These are phyloP conservation scores for Rotaria magnacalcarata DNA, from an alignment of 2,888 invertebrate genomes.

Conservation along the genomic window DNA sequence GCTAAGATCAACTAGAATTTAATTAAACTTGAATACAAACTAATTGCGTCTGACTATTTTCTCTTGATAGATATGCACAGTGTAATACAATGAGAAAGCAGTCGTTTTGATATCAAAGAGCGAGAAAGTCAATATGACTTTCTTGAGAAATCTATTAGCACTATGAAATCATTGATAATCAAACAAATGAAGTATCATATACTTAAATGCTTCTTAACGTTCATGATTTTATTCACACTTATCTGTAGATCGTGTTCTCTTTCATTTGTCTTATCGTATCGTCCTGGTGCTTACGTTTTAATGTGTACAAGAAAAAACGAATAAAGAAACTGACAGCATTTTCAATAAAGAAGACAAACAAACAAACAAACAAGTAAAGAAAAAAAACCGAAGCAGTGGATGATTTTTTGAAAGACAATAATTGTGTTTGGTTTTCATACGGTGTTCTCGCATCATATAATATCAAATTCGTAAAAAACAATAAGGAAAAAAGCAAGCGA, in stretches of 20 bases:
- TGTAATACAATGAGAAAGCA: no score
- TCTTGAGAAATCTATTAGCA: neutral
- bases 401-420: constrained; percentile 13
- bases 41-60: no score
- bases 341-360: constrained; percentile 12
- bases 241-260: neutral
- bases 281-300: neutral
- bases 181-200: no score
- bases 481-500: neutral
- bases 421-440: neutral
- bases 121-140: no score
- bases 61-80: no score
- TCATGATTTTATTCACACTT: constrained; percentile 26
- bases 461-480: constrained; percentile 21
- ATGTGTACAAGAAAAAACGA: neutral
- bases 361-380: neutral
- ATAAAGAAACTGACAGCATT: neutral
- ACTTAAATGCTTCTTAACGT: neutral
- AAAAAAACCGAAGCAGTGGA: neutral
- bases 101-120: no score
- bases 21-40: no score
- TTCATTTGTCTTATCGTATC: neutral
- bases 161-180: no score
- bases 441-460: neutral
- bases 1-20: no score